These are phyloP conservation scores for Aplysina aerophoba DNA, from an alignment of 37 sponge, comb jelly and placozoan genomes.

Conservation along the genomic window DNA sequence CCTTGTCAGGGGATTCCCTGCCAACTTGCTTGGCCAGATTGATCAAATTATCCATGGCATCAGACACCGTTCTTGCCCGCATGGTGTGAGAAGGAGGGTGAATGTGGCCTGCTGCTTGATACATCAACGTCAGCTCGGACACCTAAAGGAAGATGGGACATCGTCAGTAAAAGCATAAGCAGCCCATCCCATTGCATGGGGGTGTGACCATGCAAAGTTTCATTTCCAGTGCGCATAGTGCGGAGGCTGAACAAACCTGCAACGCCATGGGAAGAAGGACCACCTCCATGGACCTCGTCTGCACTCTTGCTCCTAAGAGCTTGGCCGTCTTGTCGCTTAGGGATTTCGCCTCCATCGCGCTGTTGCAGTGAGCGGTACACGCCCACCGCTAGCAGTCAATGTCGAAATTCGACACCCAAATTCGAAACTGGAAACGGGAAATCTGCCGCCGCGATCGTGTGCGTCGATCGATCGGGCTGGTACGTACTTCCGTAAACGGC, in stretches of 20 bases:
- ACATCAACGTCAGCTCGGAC: constrained; percentile 43
- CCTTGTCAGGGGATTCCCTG: constrained; percentile 41
- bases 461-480: too few species aligned
- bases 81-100: constrained; percentile 35
- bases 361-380: too few species aligned
- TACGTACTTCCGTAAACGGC: too few species aligned
- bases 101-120: constrained; percentile 8
- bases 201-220: too few species aligned
- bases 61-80: constrained; percentile 40
- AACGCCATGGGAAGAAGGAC: constrained; percentile 68
- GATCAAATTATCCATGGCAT: constrained; percentile 49
- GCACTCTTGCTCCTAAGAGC: constrained; percentile 33
- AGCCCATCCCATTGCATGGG: background rate
- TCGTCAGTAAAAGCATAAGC: background rate
- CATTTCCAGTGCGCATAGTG: too few species aligned
- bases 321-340: background rate
- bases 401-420: too few species aligned
- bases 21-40: constrained; percentile 26
- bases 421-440: too few species aligned
- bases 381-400: too few species aligned
- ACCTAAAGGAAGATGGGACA: constrained; percentile 42
- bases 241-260: constrained; percentile 42
- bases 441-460: too few species aligned
- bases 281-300: constrained; percentile 61
- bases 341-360: too few species aligned